Conservation (phyloP, 2,888 invertebrate genomes). For the Meliscaeva auricollis region DNA sequence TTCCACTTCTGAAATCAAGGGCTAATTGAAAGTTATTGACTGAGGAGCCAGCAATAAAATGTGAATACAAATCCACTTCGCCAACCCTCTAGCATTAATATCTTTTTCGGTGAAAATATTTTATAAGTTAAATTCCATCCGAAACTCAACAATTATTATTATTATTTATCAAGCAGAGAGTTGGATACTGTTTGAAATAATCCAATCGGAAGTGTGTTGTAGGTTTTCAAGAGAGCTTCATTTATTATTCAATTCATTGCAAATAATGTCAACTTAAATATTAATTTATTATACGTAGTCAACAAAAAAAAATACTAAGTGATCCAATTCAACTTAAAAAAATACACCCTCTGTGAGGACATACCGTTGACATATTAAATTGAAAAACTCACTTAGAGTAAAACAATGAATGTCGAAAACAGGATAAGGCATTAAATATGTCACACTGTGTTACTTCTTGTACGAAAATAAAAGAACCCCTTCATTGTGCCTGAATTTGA, state of each 20-base stretch:
- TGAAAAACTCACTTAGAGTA: constrained; percentile 11
- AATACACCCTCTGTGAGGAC: too few relatives aligned
- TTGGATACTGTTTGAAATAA: not conserved
- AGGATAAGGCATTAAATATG: not conserved
- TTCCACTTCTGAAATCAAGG: constrained; percentile 15
- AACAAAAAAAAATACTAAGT: not conserved
- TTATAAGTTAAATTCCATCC: not conserved
- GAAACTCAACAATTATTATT: not conserved
- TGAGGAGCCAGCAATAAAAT: not conserved
- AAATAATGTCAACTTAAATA: not conserved
- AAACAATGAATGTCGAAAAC: not conserved
- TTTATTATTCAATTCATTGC: not conserved
- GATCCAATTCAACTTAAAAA: not conserved
- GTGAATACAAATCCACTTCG: constrained; percentile 1
- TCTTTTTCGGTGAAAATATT: not conserved
- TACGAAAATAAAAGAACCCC: not conserved
- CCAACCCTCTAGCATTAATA: not conserved
- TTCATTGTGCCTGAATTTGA: not conserved
- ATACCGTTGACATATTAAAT: constrained; percentile 11
- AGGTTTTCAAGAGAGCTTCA: not conserved
- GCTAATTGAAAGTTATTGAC: constrained; percentile 37
- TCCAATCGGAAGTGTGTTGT: not conserved
- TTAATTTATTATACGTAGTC: not conserved
- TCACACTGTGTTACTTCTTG: not conserved
- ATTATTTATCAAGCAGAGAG: not conserved